Evolutionary conservation across 1,140 invertebrate genomes (phyloP).

Genomic region (Fragariocoptes setiger): DNA sequence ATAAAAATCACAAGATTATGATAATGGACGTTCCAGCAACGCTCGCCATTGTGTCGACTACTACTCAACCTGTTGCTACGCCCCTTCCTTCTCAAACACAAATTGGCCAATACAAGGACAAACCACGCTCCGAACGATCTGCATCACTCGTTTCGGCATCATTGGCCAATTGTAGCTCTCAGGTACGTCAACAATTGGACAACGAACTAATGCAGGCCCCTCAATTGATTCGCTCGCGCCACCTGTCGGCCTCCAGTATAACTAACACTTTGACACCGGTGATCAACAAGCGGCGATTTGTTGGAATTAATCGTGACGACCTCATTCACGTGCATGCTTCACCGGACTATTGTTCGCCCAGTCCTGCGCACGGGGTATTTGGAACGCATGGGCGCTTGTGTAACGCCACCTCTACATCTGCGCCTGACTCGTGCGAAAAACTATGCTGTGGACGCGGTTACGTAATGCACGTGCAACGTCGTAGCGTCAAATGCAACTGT

Average conservation of each 20-base stretch:
- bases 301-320: slow-evolving; percentile 12
- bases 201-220: too few relatives aligned
- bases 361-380: slow-evolving; percentile 24
- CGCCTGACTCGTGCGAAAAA: slow-evolving; percentile 28
- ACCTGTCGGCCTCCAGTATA: not conserved
- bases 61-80: too few relatives aligned
- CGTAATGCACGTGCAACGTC: slow-evolving; percentile 20
- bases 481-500: slow-evolving; percentile 22
- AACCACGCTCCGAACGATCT: too few relatives aligned
- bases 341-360: slow-evolving; percentile 28
- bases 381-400: slow-evolving; percentile 27
- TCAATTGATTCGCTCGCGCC: too few relatives aligned
- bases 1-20: too few relatives aligned
- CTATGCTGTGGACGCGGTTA: slow-evolving; percentile 32
- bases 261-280: slow-evolving; percentile 7
- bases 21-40: too few relatives aligned
- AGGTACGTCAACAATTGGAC: too few relatives aligned
- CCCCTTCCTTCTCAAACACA: too few relatives aligned
- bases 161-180: too few relatives aligned
- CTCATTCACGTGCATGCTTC: slow-evolving; percentile 29
- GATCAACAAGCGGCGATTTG: slow-evolving; percentile 13
- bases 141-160: too few relatives aligned
- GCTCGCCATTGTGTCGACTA: too few relatives aligned
- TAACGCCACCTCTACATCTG: slow-evolving; percentile 28
- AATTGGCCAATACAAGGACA: too few relatives aligned